phyloP scores from a whole-genome alignment of 1,140 invertebrate genomes.

The Philotrypesis tridentata region DNA sequence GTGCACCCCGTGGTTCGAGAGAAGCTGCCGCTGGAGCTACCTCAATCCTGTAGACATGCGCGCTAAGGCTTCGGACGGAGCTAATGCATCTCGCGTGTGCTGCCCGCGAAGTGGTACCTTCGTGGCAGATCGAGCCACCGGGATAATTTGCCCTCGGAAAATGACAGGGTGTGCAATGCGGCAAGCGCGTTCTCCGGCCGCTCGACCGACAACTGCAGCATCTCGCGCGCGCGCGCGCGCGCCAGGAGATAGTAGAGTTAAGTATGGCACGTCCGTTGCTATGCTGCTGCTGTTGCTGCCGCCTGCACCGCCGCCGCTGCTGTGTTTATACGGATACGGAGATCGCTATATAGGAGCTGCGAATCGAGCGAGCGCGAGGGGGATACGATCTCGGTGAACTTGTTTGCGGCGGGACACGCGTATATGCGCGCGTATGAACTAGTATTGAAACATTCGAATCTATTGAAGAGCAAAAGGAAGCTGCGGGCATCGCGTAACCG shows the following conservation, averaged over 20 bases:
- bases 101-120: not conserved
- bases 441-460: not conserved
- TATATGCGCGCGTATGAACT: not conserved
- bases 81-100: not conserved
- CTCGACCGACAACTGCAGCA: conserved; percentile 44
- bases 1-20: conserved; percentile 68
- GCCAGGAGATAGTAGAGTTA: not conserved
- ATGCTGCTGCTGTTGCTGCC: not conserved
- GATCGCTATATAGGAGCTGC: not conserved
- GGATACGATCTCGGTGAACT: not conserved
- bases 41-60: conserved; percentile 65
- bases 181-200: conserved; percentile 31
- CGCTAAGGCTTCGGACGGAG: conserved; percentile 59
- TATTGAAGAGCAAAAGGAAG: not conserved
- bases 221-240: conserved; percentile 27
- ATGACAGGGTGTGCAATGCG: conserved; percentile 71
- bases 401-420: conserved; percentile 16
- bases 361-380: too few species aligned
- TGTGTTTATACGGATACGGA: too few species aligned
- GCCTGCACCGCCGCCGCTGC: too few species aligned
- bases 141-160: conserved; percentile 73
- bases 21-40: conserved; percentile 65
- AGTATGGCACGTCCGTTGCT: not conserved
- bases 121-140: not conserved
- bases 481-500: too few species aligned